Percentiles rank a stretch among this genome's conserved stretches.
These are phyloP conservation scores for Agrotis ipsilon DNA, from an alignment of 2,888 invertebrate genomes.

Conservation along the genomic window DNA sequence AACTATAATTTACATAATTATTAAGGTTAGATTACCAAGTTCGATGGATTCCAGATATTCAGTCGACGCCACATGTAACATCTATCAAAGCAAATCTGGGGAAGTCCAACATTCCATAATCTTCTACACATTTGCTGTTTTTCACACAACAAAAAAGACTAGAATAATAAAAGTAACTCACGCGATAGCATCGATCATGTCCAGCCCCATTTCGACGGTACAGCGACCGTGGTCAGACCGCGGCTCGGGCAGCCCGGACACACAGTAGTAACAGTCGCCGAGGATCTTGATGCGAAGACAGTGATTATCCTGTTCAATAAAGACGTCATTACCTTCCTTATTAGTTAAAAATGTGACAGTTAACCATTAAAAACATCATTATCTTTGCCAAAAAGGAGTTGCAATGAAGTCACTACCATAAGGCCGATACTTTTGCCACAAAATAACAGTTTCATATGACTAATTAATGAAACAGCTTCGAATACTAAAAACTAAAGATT, in stretches of 20 bases:
- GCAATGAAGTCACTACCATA: neutral
- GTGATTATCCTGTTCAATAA: slow-evolving; percentile 93
- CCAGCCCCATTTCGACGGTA: slow-evolving; percentile 96
- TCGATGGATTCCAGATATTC: slow-evolving; percentile 1
- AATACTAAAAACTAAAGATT: neutral
- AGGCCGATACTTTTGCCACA: neutral
- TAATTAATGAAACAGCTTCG: neutral
- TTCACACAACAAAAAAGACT: neutral
- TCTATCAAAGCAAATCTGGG: neutral
- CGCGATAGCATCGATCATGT: slow-evolving; percentile 97
- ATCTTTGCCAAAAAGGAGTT: neutral
- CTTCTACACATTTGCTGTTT: neutral
- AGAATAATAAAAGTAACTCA: slow-evolving; percentile 82
- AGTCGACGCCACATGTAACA: neutral
- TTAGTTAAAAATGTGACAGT: too few species aligned
- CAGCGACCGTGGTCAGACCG: slow-evolving; percentile 98
- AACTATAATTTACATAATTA: neutral
- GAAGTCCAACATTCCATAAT: neutral
- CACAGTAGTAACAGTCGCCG: slow-evolving; percentile 98
- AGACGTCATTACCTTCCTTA: too few species aligned
- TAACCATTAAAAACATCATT: neutral
- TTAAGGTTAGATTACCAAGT: neutral
- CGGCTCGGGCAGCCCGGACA: slow-evolving; percentile 97
- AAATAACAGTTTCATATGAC: neutral
- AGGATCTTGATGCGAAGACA: slow-evolving; percentile 96